Percentiles rank a stretch among this genome's conserved stretches.
These are phyloP conservation scores for Martes martes DNA, from an alignment of 2,113 vertebrate genomes.

Conservation along the genomic window DNA sequence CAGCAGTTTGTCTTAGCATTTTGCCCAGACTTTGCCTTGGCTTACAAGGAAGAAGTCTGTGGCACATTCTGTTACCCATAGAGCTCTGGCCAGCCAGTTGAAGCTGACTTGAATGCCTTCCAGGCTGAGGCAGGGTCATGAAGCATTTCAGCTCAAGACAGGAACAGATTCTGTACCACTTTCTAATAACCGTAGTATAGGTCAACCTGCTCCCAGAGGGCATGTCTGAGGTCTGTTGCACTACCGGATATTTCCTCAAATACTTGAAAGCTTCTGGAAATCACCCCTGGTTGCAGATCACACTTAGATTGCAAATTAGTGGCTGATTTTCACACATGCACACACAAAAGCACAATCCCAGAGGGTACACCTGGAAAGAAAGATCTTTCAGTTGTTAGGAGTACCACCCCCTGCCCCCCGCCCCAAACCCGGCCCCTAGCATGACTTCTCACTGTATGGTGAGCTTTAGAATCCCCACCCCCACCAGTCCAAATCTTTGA, in stretches of 20 bases:
- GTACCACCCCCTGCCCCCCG: rapidly evolving
- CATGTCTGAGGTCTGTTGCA: neutral
- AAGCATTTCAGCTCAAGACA: neutral
- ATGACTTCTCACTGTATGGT: neutral
- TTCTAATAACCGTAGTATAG: neutral
- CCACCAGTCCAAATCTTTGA: neutral
- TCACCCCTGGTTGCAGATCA: neutral
- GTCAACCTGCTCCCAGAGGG: neutral
- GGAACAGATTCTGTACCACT: neutral
- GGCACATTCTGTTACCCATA: neutral
- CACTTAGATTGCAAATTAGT: neutral
- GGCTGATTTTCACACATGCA: neutral
- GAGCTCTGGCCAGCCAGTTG: neutral
- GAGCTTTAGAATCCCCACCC: neutral
- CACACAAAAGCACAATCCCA: neutral
- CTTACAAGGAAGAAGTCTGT: neutral
- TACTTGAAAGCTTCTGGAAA: neutral
- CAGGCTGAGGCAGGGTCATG: neutral
- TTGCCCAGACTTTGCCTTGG: neutral
- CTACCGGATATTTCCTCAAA: neutral
- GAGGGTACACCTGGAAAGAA: neutral
- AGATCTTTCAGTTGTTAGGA: neutral
- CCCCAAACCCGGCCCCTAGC: no score
- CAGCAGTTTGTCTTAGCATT: neutral
- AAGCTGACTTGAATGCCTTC: neutral